Percentiles rank a stretch among this genome's conserved stretches.
Evolutionary conservation across 2,888 invertebrate species (phyloP).

Genomic region (Eremobia ochroleuca): DNA sequence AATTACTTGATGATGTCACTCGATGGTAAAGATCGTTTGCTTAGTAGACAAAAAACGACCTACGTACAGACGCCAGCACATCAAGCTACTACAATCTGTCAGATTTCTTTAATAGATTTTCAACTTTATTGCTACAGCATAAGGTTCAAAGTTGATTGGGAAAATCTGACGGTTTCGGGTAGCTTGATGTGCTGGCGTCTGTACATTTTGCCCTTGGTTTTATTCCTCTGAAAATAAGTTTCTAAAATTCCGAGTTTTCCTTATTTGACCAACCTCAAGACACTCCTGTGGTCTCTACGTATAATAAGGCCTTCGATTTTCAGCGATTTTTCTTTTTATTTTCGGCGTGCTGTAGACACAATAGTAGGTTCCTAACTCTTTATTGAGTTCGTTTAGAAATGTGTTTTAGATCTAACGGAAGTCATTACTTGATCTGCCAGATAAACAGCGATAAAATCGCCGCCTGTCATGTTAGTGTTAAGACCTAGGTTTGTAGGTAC

Average conservation of each 20-base stretch:
- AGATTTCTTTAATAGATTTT: no score
- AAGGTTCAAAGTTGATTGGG: no score
- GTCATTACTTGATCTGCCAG: constrained; percentile 40
- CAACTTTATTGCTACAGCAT: no score
- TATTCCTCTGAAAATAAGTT: not conserved
- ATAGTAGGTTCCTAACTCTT: not conserved
- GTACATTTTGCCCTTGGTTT: not conserved
- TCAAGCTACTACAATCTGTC: no score
- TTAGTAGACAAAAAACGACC: not conserved
- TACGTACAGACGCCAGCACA: no score
- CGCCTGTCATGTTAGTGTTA: constrained; percentile 13
- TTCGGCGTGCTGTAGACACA: not conserved
- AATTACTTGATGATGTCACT: constrained; percentile 20
- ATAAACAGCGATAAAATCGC: constrained; percentile 32
- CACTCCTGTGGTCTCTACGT: not conserved
- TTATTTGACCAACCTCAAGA: not conserved
- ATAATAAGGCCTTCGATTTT: not conserved
- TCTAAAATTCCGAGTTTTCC: not conserved
- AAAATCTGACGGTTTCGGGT: no score
- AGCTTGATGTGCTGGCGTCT: no score
- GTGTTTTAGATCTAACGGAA: constrained; percentile 20
- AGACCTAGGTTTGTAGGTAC: constrained; percentile 13
- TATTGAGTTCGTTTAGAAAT: not conserved
- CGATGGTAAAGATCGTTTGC: not conserved
- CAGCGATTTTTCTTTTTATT: not conserved